Percentiles rank a stretch among this genome's conserved stretches.
These are phyloP conservation scores for Gila robusta DNA, from an alignment of 2,797 vertebrate genomes.

Conservation along the genomic window DNA sequence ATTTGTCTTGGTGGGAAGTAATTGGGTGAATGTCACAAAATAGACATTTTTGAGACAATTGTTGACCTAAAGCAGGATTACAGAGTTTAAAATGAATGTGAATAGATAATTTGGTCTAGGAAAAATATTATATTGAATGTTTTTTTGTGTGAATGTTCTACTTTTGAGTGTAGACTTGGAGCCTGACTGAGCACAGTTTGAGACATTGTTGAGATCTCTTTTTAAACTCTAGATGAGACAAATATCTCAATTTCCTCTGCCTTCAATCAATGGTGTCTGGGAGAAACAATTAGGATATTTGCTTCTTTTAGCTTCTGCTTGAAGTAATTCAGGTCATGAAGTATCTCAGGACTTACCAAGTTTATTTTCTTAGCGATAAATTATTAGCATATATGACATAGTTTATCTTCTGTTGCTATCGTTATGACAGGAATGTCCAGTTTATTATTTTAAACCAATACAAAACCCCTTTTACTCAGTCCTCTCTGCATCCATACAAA, in stretches of 20 bases:
- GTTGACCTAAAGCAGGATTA: not conserved
- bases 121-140: not conserved
- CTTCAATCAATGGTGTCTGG: not conserved
- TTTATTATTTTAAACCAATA: constrained; percentile 1
- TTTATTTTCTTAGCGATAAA: not conserved
- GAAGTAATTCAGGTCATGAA: not conserved
- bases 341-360: not conserved
- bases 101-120: not conserved
- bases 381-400: not conserved
- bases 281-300: not conserved
- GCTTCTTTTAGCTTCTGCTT: not conserved
- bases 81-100: not conserved
- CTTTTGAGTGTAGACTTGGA: not conserved
- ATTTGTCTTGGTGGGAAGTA: constrained; percentile 4
- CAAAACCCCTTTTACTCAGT: not conserved
- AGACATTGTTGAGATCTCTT: not conserved
- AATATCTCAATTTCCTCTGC: not conserved
- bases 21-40: not conserved
- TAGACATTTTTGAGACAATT: not conserved
- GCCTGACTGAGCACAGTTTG: not conserved
- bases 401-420: not conserved
- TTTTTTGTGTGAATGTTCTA: not conserved
- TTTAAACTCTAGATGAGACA: not conserved
- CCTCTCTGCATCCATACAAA: not conserved
- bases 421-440: not conserved